phyloP scores from a whole-genome alignment of 2,888 invertebrate species.

The Drosophila kuntzei region DNA sequence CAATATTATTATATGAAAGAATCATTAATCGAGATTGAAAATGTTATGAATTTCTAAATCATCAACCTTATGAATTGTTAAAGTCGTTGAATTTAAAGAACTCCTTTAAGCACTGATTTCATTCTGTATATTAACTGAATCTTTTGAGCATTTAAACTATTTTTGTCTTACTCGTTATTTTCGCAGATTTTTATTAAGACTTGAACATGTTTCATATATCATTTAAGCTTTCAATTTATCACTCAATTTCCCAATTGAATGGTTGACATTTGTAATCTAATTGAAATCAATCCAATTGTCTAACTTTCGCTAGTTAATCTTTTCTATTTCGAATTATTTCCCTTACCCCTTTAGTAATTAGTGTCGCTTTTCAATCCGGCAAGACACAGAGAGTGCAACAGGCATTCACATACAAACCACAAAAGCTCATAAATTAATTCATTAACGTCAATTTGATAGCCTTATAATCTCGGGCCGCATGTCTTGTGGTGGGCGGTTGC shows the following conservation, averaged over 20 bases:
- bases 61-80: no score
- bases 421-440: conserved; percentile 79
- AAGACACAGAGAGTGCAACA: conserved; percentile 43
- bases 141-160: no score
- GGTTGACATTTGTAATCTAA: conserved; percentile 16
- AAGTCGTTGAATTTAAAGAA: no score
- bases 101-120: no score
- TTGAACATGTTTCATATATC: background rate
- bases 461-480: conserved; percentile 61
- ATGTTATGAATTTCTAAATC: no score
- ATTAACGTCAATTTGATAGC: conserved; percentile 79
- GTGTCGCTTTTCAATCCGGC: conserved; percentile 19
- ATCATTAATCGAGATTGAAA: no score
- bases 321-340: conserved; percentile 35
- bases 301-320: conserved; percentile 7
- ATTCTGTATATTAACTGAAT: no score
- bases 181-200: no score
- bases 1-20: no score
- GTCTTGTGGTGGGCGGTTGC: conserved; percentile 45
- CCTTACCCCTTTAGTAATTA: conserved; percentile 45
- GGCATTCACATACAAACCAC: conserved; percentile 50
- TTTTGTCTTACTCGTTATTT: no score
- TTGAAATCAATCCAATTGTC: conserved; percentile 13
- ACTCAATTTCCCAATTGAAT: conserved; percentile 5
- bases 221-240: conserved; percentile 1